Percentiles rank a stretch among this genome's conserved stretches.
Evolutionary conservation across 2,797 vertebrate species (phyloP).

Genomic region (Hemitrygon akajei): DNA sequence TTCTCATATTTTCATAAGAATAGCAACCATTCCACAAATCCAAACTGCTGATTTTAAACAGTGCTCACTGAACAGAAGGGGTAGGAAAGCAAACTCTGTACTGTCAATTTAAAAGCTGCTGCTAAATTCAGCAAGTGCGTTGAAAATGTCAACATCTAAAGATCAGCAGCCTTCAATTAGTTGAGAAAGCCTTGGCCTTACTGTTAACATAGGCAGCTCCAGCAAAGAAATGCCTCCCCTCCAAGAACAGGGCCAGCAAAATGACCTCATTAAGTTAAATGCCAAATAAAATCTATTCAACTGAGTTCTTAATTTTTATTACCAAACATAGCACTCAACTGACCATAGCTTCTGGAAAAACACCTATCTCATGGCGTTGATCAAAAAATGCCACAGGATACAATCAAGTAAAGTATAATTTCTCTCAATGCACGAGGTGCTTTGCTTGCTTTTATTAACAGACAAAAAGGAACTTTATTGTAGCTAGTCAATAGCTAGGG

Average conservation of each 20-base stretch:
- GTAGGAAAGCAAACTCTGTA: background rate
- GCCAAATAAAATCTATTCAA: background rate
- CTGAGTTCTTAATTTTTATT: background rate
- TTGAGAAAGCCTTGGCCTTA: background rate
- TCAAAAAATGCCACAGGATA: background rate
- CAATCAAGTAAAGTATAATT: background rate
- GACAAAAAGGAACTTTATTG: background rate
- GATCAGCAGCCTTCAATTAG: background rate
- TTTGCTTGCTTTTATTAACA: background rate
- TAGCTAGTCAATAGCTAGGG: background rate
- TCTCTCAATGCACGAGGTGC: background rate
- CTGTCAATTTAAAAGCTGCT: background rate
- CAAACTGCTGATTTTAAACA: background rate
- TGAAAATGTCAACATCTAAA: background rate
- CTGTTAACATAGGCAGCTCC: background rate
- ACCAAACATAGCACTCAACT: background rate
- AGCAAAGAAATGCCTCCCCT: background rate
- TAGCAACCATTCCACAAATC: background rate
- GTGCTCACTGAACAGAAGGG: background rate
- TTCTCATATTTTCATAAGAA: background rate
- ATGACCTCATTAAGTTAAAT: background rate
- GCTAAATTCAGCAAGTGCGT: background rate
- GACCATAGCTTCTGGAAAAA: background rate
- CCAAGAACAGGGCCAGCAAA: background rate
- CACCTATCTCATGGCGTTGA: background rate